phyloP scores from a whole-genome alignment of 2,113 vertebrate species.

The Prionailurus bengalensis region DNA sequence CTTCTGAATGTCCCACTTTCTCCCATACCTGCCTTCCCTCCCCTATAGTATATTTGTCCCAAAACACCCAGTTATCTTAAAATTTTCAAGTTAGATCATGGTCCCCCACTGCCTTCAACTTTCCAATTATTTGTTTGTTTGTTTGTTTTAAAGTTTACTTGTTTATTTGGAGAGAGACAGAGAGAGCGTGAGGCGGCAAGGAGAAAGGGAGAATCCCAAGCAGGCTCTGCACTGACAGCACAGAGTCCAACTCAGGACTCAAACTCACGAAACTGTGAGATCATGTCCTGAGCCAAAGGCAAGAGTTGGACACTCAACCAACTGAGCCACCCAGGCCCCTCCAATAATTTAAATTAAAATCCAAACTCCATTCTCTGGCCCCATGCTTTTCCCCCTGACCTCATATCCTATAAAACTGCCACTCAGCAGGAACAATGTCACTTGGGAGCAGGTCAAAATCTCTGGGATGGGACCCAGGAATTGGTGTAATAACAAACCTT shows the following conservation, averaged over 20 bases:
- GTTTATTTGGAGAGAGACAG: too few relatives aligned
- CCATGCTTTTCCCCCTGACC: background rate
- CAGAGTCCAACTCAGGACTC: too few relatives aligned
- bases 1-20: background rate
- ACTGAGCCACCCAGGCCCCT: too few relatives aligned
- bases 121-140: background rate
- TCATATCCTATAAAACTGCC: background rate
- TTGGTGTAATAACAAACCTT: background rate
- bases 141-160: too few relatives aligned
- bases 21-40: background rate
- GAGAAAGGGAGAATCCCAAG: too few relatives aligned
- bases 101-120: background rate
- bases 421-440: background rate
- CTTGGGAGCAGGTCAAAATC: background rate
- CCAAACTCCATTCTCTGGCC: background rate
- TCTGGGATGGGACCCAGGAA: background rate
- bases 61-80: background rate
- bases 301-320: too few relatives aligned
- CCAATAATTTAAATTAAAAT: background rate
- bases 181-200: too few relatives aligned
- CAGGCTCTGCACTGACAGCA: too few relatives aligned
- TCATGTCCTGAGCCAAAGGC: too few relatives aligned
- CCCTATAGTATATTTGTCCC: background rate
- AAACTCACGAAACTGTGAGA: too few relatives aligned
- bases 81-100: background rate